These are phyloP conservation scores for Albula goreensis DNA, from an alignment of 2,113 vertebrate species.

Conservation along the genomic window DNA sequence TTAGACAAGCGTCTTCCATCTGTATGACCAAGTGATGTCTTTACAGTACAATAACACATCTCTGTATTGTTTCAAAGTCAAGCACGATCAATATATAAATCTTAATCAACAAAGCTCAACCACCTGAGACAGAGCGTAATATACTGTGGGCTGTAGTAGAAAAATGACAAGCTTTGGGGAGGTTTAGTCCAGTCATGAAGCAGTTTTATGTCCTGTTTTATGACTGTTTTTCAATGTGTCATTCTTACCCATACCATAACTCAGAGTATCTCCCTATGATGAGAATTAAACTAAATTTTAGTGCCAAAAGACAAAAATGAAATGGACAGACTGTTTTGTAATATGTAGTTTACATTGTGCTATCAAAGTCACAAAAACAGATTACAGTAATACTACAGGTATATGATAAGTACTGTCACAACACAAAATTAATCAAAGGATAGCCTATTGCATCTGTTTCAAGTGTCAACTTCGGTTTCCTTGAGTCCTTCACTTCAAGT, in stretches of 20 bases:
- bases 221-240: background rate
- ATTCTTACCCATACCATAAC: background rate
- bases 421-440: background rate
- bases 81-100: background rate
- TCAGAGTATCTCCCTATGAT: too few species aligned
- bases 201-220: too few species aligned
- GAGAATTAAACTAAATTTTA: too few species aligned
- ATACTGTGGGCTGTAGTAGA: background rate
- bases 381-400: too few species aligned
- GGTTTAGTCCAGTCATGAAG: too few species aligned
- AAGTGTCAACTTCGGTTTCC: background rate
- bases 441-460: background rate
- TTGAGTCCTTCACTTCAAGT: background rate
- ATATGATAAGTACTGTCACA: background rate
- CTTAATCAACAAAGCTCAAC: background rate
- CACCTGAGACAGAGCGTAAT: background rate
- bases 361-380: background rate
- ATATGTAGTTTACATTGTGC: background rate
- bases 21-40: background rate
- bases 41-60: background rate
- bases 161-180: background rate
- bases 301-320: too few species aligned
- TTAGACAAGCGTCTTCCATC: background rate
- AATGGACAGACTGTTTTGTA: background rate
- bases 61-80: background rate